phyloP scores from a whole-genome alignment of 1,140 invertebrate species.

The Pseudomyrmex dendroicus region DNA sequence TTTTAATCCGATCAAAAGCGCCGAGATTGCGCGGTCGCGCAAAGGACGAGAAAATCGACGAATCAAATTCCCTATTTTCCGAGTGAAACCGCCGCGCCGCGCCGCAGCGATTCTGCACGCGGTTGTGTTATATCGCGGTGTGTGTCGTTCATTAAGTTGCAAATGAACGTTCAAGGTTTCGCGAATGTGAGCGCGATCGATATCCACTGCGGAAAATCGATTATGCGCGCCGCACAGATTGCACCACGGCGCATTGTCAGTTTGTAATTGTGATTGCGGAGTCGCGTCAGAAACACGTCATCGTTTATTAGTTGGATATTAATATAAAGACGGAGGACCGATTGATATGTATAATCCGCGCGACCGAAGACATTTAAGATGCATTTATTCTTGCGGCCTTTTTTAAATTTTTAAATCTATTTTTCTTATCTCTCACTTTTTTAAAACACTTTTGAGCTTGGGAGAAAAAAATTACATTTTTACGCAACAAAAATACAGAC shows the following conservation, averaged over 20 bases:
- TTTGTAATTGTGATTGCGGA: slow-evolving; percentile 59
- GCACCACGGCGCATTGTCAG: slow-evolving; percentile 61
- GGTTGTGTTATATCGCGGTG: background rate
- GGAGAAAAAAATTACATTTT: background rate
- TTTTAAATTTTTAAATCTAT: no score
- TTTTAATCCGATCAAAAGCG: slow-evolving; percentile 51
- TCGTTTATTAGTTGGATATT: slow-evolving; percentile 36
- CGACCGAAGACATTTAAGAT: background rate
- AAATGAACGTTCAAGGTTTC: slow-evolving; percentile 70
- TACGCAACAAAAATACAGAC: background rate
- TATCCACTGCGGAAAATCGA: slow-evolving; percentile 67
- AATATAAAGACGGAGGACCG: slow-evolving; percentile 12
- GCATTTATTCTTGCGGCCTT: no score
- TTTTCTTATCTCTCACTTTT: no score
- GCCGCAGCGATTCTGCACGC: slow-evolving; percentile 18
- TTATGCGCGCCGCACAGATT: slow-evolving; percentile 65
- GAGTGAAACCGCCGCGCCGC: background rate
- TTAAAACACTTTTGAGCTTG: no score
- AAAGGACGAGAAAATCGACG: slow-evolving; percentile 25
- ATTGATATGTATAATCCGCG: background rate
- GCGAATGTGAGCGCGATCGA: slow-evolving; percentile 46
- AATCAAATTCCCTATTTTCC: slow-evolving; percentile 47
- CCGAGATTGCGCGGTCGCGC: slow-evolving; percentile 42
- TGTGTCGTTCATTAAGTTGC: slow-evolving; percentile 49
- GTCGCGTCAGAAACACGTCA: slow-evolving; percentile 34